phyloP scores from a whole-genome alignment of 2,113 vertebrate species.

The Pan paniscus region DNA sequence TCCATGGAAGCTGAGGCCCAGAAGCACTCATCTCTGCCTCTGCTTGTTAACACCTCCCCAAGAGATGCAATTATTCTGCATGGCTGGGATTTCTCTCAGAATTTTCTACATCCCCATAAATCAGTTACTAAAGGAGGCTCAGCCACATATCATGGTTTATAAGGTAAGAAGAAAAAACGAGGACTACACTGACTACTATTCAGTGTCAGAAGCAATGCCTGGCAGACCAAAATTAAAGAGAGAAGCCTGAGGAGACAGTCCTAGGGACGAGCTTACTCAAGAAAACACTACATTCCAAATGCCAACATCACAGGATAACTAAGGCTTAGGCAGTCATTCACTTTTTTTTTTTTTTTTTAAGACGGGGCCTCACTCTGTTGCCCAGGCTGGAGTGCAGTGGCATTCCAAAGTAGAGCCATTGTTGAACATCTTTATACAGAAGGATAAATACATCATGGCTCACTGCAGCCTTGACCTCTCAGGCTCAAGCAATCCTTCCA shows the following conservation, averaged over 20 bases:
- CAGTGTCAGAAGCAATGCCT: constrained; percentile 37
- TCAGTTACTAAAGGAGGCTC: constrained; percentile 47
- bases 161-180: constrained; percentile 16
- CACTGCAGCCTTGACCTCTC: too few species aligned
- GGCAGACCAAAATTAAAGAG: neutral
- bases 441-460: constrained; percentile 13
- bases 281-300: constrained; percentile 27
- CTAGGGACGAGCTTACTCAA: constrained; percentile 12
- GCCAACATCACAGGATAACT: neutral
- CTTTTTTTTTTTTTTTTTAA: neutral
- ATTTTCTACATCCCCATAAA: constrained; percentile 48
- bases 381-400: too few species aligned
- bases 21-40: constrained; percentile 41
- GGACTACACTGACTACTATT: neutral
- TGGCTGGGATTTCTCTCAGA: constrained; percentile 50
- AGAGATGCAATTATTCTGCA: constrained; percentile 70
- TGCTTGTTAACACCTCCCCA: constrained; percentile 64
- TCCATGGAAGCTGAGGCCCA: constrained; percentile 1
- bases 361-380: too few species aligned
- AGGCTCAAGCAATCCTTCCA: too few species aligned
- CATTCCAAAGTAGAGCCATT: constrained; percentile 9
- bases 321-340: neutral
- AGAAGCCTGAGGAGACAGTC: neutral
- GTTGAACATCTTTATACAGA: constrained; percentile 32
- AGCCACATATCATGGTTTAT: constrained; percentile 38